Evolutionary conservation across 2,797 vertebrate genomes (phyloP).

Genomic region (Micrastur ruficollis): DNA sequence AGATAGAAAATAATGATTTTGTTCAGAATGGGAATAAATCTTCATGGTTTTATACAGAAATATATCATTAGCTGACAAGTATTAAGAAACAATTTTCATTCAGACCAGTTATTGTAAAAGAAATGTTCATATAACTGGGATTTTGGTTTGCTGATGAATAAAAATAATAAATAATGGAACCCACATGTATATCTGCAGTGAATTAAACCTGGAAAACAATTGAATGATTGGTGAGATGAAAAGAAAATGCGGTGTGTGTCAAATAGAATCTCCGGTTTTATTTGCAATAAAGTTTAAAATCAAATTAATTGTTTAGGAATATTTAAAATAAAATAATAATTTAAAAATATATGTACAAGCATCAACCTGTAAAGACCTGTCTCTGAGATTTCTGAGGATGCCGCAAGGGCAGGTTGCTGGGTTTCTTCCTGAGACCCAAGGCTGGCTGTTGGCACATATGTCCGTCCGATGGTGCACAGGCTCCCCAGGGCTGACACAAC

Average conservation of each 20-base stretch:
- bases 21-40: background rate
- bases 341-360: background rate
- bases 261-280: background rate
- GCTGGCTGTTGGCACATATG: accelerated
- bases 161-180: background rate
- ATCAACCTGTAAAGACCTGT: background rate
- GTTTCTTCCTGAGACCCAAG: background rate
- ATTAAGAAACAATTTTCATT: background rate
- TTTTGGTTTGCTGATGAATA: background rate
- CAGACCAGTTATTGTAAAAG: background rate
- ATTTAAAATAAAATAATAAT: background rate
- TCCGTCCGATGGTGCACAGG: background rate
- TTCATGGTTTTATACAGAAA: background rate
- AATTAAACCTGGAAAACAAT: background rate
- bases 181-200: background rate
- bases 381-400: background rate
- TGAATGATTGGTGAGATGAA: background rate
- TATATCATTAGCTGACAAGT: background rate
- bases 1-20: background rate
- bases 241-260: background rate
- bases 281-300: background rate
- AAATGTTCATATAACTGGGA: background rate
- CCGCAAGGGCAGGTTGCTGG: background rate
- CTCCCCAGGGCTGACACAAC: background rate
- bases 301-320: background rate